Evolutionary conservation across 2,888 invertebrate genomes (phyloP), one percentile per base, ranked within the genome.

Genomic region (Lithophane semibrunnea): DNA sequence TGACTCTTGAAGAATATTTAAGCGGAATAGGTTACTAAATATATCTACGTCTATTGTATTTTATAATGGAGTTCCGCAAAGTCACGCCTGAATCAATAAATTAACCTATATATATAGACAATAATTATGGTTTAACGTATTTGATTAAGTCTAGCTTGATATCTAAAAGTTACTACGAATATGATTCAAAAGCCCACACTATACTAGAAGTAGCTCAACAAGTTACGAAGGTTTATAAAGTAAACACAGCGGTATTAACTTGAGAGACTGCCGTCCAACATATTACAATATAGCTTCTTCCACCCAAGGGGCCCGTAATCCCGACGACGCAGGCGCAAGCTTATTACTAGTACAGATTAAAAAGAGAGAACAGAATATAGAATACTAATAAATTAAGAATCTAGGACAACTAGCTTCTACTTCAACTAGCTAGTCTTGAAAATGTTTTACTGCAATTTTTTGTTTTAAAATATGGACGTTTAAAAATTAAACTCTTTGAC

Each of bases 311-410:
- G 24, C 21, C 9, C 21, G 16, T 60, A 68, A 78, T 49, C 37
- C 67, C 13, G 18, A 29, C 24, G 5, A 7, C 77, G 13, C 21
- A 67, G 47, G 21, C 61, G 29, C n/a, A 54, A 65, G 37, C 52
- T 75, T 29, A 63, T 75, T 52, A 75, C 72, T 18, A 29, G 52
- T 3, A 44, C 29, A 77, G 63, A 69, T 56, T 64, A 52, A 52
- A 54, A 58, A 71, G 3, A 54, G 24, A 54, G 2, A 47, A 60
- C 16, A 63, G 8, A 54, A 42, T 29, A n/a, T 7, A 8, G 9
- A 21, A 49, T 68, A 49, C 24, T 16, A 56, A 61, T 61, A 24
- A 67, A 63, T 37, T n/a, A 49, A 9, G 24, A 29, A 56, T 47
- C n/a, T 49, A 54, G 42, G 9, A 42, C 5, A 16, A 49, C 16